Evolutionary conservation across 2,888 invertebrate species (phyloP).

Genomic region (Mythimna pallens): DNA sequence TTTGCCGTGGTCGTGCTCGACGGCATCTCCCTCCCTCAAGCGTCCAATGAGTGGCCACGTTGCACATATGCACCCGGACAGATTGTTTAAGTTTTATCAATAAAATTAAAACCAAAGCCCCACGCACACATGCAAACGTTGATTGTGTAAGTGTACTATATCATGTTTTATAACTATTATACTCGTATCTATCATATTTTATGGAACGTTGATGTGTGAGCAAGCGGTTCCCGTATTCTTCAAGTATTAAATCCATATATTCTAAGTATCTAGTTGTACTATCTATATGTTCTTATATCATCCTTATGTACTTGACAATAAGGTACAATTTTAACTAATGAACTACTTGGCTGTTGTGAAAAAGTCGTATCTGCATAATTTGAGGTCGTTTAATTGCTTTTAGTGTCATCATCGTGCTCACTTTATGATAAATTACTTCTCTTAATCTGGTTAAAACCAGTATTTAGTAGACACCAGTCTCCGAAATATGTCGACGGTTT

Average conservation of each 20-base stretch:
- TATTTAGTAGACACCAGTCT: background rate
- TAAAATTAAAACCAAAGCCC: background rate
- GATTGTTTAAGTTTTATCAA: background rate
- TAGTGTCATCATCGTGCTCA: background rate
- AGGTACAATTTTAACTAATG: constrained; percentile 46
- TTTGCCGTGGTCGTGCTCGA: too few species aligned
- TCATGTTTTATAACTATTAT: constrained; percentile 61
- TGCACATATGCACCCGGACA: too few species aligned
- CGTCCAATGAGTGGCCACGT: too few species aligned
- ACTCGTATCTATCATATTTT: constrained; percentile 59
- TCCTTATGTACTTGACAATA: constrained; percentile 62
- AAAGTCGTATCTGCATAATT: constrained; percentile 19
- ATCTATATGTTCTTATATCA: constrained; percentile 55
- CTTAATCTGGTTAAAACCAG: background rate
- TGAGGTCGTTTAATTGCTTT: background rate
- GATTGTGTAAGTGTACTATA: constrained; percentile 58
- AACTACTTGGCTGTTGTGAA: constrained; percentile 23
- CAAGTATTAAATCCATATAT: constrained; percentile 60
- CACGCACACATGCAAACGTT: constrained; percentile 41
- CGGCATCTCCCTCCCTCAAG: too few species aligned
- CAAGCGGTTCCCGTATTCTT: constrained; percentile 58
- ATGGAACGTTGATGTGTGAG: constrained; percentile 56
- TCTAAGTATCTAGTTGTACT: constrained; percentile 54
- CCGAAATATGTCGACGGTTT: background rate
- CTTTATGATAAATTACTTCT: background rate